These are phyloP conservation scores for Lydus trimaculatus DNA, from an alignment of 2,888 invertebrate species.

Conservation along the genomic window DNA sequence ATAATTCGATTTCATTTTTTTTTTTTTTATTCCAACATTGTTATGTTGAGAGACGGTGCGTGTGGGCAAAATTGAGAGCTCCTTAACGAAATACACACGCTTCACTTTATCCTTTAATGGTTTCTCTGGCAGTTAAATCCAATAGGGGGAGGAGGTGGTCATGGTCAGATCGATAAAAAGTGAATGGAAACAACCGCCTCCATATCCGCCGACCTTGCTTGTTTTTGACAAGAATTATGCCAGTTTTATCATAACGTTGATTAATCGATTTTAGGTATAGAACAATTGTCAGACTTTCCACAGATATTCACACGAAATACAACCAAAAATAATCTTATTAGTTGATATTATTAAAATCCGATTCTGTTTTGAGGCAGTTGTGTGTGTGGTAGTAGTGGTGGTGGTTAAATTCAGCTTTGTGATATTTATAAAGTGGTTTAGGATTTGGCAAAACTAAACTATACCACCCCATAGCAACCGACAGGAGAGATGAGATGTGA, in stretches of 20 bases:
- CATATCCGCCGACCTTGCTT: neutral
- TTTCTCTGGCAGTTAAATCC: constrained; percentile 43
- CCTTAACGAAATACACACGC: constrained; percentile 46
- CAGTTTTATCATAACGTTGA: neutral
- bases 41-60: neutral
- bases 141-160: constrained; percentile 20
- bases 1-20: neutral
- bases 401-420: constrained; percentile 10
- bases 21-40: neutral
- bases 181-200: constrained; percentile 26
- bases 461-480: neutral
- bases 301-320: neutral
- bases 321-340: constrained; percentile 22
- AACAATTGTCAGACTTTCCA: constrained; percentile 11
- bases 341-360: constrained; percentile 30
- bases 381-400: no score
- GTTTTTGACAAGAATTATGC: neutral
- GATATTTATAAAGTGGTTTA: neutral
- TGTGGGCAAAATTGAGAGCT: constrained; percentile 23
- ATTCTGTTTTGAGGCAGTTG: constrained; percentile 16
- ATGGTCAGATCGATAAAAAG: constrained; percentile 45
- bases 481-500: constrained; percentile 41
- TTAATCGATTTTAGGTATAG: constrained; percentile 14
- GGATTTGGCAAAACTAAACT: constrained; percentile 1
- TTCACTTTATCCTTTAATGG: constrained; percentile 45